phyloP scores from a whole-genome alignment of 2,888 invertebrate species.

The Chrysolina oricalcia region DNA sequence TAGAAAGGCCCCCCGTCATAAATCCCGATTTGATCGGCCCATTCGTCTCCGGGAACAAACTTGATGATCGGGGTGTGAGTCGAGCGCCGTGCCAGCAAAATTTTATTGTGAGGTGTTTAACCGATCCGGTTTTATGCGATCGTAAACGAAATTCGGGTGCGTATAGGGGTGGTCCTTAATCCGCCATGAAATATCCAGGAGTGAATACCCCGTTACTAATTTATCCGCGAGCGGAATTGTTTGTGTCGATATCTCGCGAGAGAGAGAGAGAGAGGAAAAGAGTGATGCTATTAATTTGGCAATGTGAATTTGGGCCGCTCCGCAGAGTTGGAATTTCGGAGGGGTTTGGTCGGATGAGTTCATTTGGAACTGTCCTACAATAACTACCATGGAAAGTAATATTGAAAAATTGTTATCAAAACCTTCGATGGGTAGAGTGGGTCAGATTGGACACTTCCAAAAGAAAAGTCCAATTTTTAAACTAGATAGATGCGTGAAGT shows the following conservation, averaged over 20 bases:
- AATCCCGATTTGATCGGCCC: conserved; percentile 21
- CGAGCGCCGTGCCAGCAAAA: background rate
- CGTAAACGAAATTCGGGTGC: conserved; percentile 56
- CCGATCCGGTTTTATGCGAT: conserved; percentile 54
- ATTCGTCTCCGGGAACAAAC: conserved; percentile 11
- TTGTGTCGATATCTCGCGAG: background rate
- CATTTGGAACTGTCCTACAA: background rate
- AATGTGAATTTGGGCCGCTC: conserved; percentile 3
- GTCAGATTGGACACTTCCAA: too few relatives aligned
- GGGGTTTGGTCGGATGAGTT: background rate
- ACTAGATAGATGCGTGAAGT: too few relatives aligned
- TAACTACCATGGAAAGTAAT: background rate
- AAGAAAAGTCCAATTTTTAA: too few relatives aligned
- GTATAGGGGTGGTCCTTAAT: conserved; percentile 27
- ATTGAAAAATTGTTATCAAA: too few relatives aligned
- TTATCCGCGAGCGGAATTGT: conserved; percentile 23
- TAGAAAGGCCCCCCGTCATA: background rate
- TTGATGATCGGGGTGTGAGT: conserved; percentile 34
- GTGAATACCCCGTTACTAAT: conserved; percentile 31
- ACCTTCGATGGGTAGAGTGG: too few relatives aligned
- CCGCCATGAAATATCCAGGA: conserved; percentile 28
- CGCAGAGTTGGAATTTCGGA: background rate
- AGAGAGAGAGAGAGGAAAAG: background rate
- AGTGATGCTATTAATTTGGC: conserved; percentile 6
- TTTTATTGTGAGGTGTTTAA: conserved; percentile 57